A percentile compares a stretch with the other conserved stretches of the same genome.
Evolutionary conservation across 2,888 invertebrate genomes (phyloP).

Genomic region (Galeopsomyia nigrocyanea): DNA sequence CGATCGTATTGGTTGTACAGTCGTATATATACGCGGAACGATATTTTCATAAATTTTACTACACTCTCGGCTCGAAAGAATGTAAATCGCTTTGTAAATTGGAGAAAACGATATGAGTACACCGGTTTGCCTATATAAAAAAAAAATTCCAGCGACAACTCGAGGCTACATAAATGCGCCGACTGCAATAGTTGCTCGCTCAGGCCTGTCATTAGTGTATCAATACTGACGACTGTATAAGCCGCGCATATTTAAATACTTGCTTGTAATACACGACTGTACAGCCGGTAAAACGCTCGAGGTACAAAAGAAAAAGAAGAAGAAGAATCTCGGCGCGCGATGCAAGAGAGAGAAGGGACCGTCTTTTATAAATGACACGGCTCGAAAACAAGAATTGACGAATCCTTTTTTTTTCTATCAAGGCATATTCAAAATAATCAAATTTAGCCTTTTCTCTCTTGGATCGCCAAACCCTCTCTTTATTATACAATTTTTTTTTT

Average conservation of each 20-base stretch:
- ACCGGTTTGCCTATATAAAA: too few relatives aligned
- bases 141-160: too few relatives aligned
- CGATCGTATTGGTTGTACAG: not conserved
- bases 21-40: not conserved
- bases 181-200: not conserved
- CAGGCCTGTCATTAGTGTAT: slow-evolving; percentile 18
- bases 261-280: not conserved
- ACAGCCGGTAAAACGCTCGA: slow-evolving; percentile 7
- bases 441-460: not conserved
- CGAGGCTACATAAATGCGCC: too few relatives aligned
- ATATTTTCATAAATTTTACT: not conserved
- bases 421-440: slow-evolving; percentile 4
- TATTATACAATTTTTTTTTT: slow-evolving; percentile 14
- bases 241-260: slow-evolving; percentile 1
- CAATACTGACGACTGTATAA: not conserved
- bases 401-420: too few relatives aligned
- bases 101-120: too few relatives aligned
- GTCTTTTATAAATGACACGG: not conserved
- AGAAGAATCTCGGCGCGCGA: too few relatives aligned
- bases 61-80: too few relatives aligned
- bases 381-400: too few relatives aligned
- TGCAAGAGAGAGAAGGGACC: not conserved
- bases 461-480: not conserved
- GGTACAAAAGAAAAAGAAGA: not conserved
- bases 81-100: too few relatives aligned